These are phyloP conservation scores for Phyllopteryx taeniolatus DNA, from an alignment of 2,113 vertebrate genomes.

Conservation along the genomic window DNA sequence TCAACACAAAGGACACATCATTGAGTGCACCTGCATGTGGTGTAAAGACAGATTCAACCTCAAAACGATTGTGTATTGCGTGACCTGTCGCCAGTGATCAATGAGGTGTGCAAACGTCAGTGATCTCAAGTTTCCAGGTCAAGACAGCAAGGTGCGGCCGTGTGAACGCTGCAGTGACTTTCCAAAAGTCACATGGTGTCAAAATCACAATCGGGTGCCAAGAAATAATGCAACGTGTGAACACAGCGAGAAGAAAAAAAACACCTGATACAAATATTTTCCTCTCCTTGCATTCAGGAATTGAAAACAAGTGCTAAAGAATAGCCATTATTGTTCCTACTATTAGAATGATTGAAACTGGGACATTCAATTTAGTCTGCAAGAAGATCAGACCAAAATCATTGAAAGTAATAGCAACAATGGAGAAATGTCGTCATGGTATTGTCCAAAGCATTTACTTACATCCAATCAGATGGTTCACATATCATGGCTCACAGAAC, in stretches of 20 bases:
- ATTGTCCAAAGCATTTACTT: too few species aligned
- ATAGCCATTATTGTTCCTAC: too few species aligned
- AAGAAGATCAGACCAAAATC: too few species aligned
- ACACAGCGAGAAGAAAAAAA: background rate
- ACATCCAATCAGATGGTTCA: too few species aligned
- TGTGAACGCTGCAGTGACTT: background rate
- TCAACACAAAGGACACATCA: background rate
- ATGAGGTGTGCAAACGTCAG: background rate
- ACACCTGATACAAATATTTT: background rate
- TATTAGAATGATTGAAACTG: too few species aligned
- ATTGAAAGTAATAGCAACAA: too few species aligned
- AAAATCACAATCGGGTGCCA: background rate
- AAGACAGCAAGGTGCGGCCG: background rate
- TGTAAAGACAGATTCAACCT: background rate
- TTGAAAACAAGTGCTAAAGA: too few species aligned
- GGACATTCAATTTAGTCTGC: too few species aligned
- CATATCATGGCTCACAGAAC: too few species aligned
- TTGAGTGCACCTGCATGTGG: background rate
- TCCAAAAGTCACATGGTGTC: background rate
- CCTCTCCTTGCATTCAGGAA: background rate
- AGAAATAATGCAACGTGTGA: constrained; percentile 2
- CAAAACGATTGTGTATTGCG: background rate
- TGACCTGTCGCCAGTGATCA: background rate
- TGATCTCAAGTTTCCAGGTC: background rate
- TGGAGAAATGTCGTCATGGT: too few species aligned